Evolutionary conservation across 2,797 vertebrate species (phyloP), one percentile per base, ranked within the genome.

Genomic region (Sebastes kiyomatsui): DNA sequence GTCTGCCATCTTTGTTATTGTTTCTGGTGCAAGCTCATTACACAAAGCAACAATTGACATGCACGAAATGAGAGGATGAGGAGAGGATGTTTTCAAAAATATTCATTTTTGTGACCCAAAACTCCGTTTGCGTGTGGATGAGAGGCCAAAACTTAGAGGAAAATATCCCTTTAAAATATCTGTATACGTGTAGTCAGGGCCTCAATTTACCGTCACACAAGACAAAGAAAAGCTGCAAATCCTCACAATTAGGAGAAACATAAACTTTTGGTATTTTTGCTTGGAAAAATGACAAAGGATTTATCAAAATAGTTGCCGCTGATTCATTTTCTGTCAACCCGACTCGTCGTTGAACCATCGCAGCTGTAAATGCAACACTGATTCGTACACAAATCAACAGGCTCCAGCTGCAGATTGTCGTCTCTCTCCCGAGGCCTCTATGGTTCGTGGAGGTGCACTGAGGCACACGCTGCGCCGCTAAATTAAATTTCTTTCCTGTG

Each of bases 401-500:
- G 8, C 75, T 70, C 79, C 81, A 84, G 75, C 73, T 83, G 76
- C 59, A 72, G 65, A 25, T 22, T 14, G 33, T 66, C 58, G 59
- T 27, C 7, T 64, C 54, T 32, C 67, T 75, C 52, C 67, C 4
- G 59, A 55, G 66, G 38, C 32, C 46, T 42, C 49, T 18, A 1
- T 38, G 68, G 56, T 58, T 46, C 46, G n/a, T 60, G 67, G 61
- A 72, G 27, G 23, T 67, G 58, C 22, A 18, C 69, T 67, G 67
- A 68, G 61, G 69, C 79, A 68, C 76, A 73, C 66, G 64, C 71
- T 78, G 16, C 2, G 2, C 38, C 2, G 56, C 14, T 33, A n/a
- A 80, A 69, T 58, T 7, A 12, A 60, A 66, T 54, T 52, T 75
- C 32, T 81, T 82, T 87, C 79, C 75, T 81, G 65, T 11, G 33